A percentile compares a stretch with the other conserved stretches of the same genome.
These are phyloP conservation scores for Sebastes nivosus DNA, from an alignment of 2,797 vertebrate genomes.

Conservation along the genomic window DNA sequence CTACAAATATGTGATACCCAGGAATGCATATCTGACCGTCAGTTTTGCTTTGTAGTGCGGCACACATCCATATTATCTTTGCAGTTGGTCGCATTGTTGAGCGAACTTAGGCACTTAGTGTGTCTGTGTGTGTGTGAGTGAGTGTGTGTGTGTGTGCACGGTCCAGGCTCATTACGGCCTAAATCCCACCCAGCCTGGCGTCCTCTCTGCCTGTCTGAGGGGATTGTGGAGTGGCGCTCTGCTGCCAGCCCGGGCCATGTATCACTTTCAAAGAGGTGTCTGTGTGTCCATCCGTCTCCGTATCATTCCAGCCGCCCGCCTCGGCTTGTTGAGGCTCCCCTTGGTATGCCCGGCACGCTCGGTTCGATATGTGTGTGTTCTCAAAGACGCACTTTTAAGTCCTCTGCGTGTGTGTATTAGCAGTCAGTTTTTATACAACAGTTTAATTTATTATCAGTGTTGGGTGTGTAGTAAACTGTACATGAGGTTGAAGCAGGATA, in stretches of 20 bases:
- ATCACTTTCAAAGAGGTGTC: constrained; percentile 85
- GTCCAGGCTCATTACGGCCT: constrained; percentile 63
- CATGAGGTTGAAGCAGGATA: constrained; percentile 1
- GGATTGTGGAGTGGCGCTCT: constrained; percentile 79
- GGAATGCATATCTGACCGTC: constrained; percentile 39
- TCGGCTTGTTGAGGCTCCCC: constrained; percentile 69
- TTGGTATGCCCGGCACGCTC: constrained; percentile 74
- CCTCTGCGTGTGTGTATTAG: not conserved
- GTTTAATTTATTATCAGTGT: constrained; percentile 9
- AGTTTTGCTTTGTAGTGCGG: constrained; percentile 54
- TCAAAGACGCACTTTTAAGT: constrained; percentile 52
- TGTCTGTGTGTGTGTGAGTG: not conserved
- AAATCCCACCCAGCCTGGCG: constrained; percentile 77
- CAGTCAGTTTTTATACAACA: constrained; percentile 14
- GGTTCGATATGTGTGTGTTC: constrained; percentile 44
- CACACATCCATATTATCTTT: constrained; percentile 52
- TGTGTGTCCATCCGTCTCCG: constrained; percentile 68
- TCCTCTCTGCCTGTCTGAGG: constrained; percentile 74
- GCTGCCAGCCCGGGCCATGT: constrained; percentile 73
- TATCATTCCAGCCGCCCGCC: constrained; percentile 62
- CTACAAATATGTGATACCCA: constrained; percentile 9
- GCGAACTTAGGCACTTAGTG: constrained; percentile 31
- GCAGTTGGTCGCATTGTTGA: constrained; percentile 69
- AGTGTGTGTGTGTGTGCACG: not conserved
- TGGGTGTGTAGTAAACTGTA: not conserved